Base-by-base conservation (phyloP, 2,113 vertebrate genomes). In the Eupsittula cactorum region DNA sequence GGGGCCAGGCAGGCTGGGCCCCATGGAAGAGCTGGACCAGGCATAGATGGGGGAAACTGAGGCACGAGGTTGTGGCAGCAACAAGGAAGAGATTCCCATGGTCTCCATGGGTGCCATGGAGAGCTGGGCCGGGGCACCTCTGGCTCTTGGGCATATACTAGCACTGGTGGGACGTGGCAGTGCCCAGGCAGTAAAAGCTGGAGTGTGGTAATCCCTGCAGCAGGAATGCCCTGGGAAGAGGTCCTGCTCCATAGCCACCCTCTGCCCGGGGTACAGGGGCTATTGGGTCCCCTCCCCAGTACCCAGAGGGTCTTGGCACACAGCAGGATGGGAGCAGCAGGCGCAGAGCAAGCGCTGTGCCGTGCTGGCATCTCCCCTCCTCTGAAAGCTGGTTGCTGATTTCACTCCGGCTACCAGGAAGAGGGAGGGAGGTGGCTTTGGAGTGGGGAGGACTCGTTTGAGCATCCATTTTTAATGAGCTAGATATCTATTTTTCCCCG, bases 401-500 rank as follows among this genome's bases (percentile, higher is more conserved):
- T 96, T 97, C 94, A 95, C 94, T 95, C 88, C 0, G 8, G 86
- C 88, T 97, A 94, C 96, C 92, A 94, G 95, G 92, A 97, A 97
- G 86, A 84, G 88, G 55, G 91, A 96, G 94, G 95, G 96, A 95
- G 91, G 88, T 52, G 94, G 94, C 94, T 96, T 83, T 91, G 83
- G 95, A 93, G 86, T 75, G 83, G 92, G 91, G 95, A 96, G 83
- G 89, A 92, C 94, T 95, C 27, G 0, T 70, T 95, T 9, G 11
- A 95, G 91, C 95, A 96, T 97, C 96, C 94, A 97, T 97, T 95
- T 97, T 96, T 96, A 92, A 96, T 97, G 94, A 97, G 94, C 53
- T 92, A 50, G 88, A 91, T 95, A 96, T 95, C 94, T 95, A 93
- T 97, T 97, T 97, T 97, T 97, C 94, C 86, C 96, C 96, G 77